Conservation (phyloP, 37 sponge, comb jelly and placozoan species). For the Corticium candelabrum region DNA sequence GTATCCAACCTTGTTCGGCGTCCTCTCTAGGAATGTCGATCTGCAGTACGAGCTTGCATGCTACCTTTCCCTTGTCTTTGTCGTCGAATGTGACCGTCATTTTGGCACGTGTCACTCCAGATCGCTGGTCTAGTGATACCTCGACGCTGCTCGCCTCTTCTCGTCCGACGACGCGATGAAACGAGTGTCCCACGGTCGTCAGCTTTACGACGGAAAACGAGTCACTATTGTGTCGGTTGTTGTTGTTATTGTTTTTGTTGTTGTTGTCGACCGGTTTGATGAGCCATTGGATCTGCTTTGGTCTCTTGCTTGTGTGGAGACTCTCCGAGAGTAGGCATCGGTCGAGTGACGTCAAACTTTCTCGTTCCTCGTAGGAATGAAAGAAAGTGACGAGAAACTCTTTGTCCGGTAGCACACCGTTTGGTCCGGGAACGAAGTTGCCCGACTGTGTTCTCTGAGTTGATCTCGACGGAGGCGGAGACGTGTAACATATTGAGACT, state of each 20-base stretch:
- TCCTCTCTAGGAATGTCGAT: neutral
- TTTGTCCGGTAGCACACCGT: no score
- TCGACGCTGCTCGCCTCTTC: neutral
- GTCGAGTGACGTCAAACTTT: no score
- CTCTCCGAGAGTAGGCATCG: neutral
- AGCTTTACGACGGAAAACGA: neutral
- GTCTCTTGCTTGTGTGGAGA: neutral
- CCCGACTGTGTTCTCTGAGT: no score
- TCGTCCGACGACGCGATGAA: neutral
- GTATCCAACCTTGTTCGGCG: conserved; percentile 3
- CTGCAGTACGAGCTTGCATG: neutral
- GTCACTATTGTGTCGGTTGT: no score
- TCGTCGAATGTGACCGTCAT: neutral
- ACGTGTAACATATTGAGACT: no score
- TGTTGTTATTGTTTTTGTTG: no score
- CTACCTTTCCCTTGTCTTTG: neutral
- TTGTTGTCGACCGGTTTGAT: neutral
- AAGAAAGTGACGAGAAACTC: no score
- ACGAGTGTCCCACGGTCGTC: neutral
- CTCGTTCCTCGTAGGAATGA: no score
- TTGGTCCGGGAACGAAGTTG: no score
- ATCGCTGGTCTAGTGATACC: neutral
- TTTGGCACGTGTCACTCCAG: neutral
- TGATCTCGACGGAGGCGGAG: no score
- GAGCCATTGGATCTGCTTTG: neutral